These are phyloP conservation scores for Bembecia ichneumoniformis DNA, from an alignment of 2,888 invertebrate genomes.

Conservation along the genomic window DNA sequence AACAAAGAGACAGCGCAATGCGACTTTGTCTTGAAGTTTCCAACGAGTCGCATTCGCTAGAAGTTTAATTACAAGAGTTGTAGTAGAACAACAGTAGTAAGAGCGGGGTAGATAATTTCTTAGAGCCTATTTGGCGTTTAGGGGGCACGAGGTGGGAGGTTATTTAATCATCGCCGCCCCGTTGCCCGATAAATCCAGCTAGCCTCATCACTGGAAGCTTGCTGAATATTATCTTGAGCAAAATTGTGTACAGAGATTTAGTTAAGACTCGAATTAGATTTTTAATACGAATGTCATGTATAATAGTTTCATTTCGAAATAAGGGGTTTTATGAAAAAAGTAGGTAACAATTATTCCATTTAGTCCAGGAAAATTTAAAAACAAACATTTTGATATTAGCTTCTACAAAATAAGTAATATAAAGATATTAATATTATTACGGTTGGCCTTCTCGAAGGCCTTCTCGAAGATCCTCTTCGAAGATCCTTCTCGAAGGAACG, in stretches of 20 bases:
- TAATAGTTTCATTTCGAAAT: too few species aligned
- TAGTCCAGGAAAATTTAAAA: too few species aligned
- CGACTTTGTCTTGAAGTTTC: neutral
- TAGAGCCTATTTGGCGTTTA: constrained; percentile 47
- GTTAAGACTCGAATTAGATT: too few species aligned
- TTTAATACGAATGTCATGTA: too few species aligned
- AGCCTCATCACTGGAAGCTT: neutral
- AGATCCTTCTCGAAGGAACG: too few species aligned
- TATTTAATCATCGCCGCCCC: constrained; percentile 48
- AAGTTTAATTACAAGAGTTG: constrained; percentile 57
- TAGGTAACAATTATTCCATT: too few species aligned
- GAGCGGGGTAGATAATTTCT: constrained; percentile 46
- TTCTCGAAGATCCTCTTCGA: too few species aligned
- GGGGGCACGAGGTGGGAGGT: constrained; percentile 22
- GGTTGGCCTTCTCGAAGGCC: too few species aligned
- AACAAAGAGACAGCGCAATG: neutral
- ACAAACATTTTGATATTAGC: too few species aligned
- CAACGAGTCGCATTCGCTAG: constrained; percentile 12
- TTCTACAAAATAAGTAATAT: too few species aligned
- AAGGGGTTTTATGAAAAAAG: too few species aligned
- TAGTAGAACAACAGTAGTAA: constrained; percentile 27
- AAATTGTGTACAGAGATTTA: neutral
- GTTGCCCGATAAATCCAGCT: constrained; percentile 34
- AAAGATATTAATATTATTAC: too few species aligned
- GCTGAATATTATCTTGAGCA: neutral